These are phyloP conservation scores for Pachymerium ferrugineum DNA, from an alignment of 2,888 invertebrate species.

Conservation along the genomic window DNA sequence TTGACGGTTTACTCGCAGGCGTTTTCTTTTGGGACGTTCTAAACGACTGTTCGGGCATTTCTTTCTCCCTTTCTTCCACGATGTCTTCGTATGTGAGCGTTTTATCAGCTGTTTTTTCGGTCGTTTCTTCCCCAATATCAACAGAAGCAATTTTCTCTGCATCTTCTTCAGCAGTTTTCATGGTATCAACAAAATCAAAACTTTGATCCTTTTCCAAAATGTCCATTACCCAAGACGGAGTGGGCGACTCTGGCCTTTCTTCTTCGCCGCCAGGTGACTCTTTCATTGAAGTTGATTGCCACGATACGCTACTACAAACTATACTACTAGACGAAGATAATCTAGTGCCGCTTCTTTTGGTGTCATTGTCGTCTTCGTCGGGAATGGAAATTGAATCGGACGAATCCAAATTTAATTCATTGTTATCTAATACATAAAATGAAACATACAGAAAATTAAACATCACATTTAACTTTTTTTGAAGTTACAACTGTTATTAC, in stretches of 20 bases:
- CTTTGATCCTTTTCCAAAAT: neutral
- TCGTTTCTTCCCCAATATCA: neutral
- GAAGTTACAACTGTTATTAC: neutral
- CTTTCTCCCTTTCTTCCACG: neutral
- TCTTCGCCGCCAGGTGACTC: neutral
- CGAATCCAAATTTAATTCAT: neutral
- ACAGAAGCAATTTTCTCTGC: neutral
- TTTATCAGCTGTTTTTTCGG: neutral
- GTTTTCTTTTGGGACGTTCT: no score
- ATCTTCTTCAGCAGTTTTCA: neutral
- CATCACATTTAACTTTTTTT: neutral
- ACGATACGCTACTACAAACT: neutral
- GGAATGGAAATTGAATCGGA: neutral
- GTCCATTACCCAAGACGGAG: neutral
- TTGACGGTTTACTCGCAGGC: neutral
- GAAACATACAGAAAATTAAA: neutral
- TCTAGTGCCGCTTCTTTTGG: neutral
- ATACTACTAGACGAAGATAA: neutral
- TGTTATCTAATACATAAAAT: neutral
- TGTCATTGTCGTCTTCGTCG: neutral
- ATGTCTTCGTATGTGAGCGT: neutral
- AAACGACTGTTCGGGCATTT: no score
- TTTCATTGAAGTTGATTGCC: neutral
- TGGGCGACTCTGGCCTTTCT: neutral
- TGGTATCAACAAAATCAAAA: neutral